Percentiles rank a stretch among this genome's conserved stretches.
Evolutionary conservation across 2,888 invertebrate genomes (phyloP).

Genomic region (Chrysolina americana): DNA sequence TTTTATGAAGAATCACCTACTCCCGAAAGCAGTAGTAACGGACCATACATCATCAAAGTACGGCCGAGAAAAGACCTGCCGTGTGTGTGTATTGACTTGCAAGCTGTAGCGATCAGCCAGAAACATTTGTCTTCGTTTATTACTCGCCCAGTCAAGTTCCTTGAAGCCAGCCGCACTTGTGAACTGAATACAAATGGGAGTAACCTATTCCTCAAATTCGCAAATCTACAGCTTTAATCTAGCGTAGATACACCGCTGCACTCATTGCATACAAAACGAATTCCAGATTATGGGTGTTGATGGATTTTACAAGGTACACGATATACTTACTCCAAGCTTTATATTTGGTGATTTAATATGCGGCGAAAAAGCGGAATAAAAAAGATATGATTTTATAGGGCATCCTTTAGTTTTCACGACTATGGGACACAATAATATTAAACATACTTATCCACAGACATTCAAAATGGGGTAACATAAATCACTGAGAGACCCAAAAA

Average conservation of each 20-base stretch:
- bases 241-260: constrained; percentile 42
- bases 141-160: constrained; percentile 46
- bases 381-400: too few relatives aligned
- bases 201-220: constrained; percentile 58
- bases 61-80: neutral
- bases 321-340: too few relatives aligned
- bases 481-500: too few relatives aligned
- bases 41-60: constrained; percentile 12
- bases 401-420: too few relatives aligned
- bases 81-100: constrained; percentile 16
- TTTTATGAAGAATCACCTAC: neutral
- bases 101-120: constrained; percentile 30
- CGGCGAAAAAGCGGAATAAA: too few relatives aligned
- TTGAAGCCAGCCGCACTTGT: constrained; percentile 41
- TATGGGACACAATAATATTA: too few relatives aligned
- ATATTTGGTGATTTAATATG: too few relatives aligned
- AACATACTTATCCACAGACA: too few relatives aligned
- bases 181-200: constrained; percentile 54
- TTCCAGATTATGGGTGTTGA: constrained; percentile 3
- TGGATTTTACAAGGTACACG: neutral
- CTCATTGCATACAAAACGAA: constrained; percentile 45
- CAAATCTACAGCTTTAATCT: constrained; percentile 59
- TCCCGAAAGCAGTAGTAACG: constrained; percentile 1
- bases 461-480: too few relatives aligned
- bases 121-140: constrained; percentile 58